Evolutionary conservation across 2,888 invertebrate genomes (phyloP), one percentile per base, ranked within the genome.

Genomic region (Trissoscelio sp.): DNA sequence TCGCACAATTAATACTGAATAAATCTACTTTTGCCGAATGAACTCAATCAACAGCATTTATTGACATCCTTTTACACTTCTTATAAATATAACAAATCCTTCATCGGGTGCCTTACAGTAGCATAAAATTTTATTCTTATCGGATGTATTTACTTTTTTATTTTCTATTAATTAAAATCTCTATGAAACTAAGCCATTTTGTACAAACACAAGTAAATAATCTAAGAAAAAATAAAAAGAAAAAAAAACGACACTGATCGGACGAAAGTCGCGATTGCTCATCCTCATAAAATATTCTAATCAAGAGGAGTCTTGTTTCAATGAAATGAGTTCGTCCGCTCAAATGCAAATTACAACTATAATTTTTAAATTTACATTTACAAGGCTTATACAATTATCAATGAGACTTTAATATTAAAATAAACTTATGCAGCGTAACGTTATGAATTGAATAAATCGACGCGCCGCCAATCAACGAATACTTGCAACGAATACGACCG

Each of bases 281-380:
- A 37, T n/a, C 24, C 14, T 28, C 24, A 42, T 12, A 69, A 28
- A 46, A 64, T 78, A 22, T 14, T 31, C 22, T 20, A 12, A 18
- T 24, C 51, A n/a, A n/a, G 7, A 22, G 42, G 44, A 58, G 20
- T 51, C 12, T 51, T 12, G 14, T 46, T 34, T n/a, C 3, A 79
- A 62, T 51, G 9, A 7, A 48, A 74, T n/a, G 42, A 39, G 46
- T 46, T 53, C 73, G 44, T 79, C 60, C 62, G 83, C 81, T 85
- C 85, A 86, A 87, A 88, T 86, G 86, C 87, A 88, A 89, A 88
- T 83, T 90, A 90, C 88, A 88, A 87, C 88, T 88, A 89, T 88
- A 88, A 89, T 90, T 90, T 90, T 89, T 90, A 88, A 89, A 90
- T 89, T 89, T 89, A 90, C 89, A 90, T 90, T 88, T 89, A 89